Conservation (phyloP, 2,113 vertebrate genomes). For the Thunnus maccoyii region DNA sequence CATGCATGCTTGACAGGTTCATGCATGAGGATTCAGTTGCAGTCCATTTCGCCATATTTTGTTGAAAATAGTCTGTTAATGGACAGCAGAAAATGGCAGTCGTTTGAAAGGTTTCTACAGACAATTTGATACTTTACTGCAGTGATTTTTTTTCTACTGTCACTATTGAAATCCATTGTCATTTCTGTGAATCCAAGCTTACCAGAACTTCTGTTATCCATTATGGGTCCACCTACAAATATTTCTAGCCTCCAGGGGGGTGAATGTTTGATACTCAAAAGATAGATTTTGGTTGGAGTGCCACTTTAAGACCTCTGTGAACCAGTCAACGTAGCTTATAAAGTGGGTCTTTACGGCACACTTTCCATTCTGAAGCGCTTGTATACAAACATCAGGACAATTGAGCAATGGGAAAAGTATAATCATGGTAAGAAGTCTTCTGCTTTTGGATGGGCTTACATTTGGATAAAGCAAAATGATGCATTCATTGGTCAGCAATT, state of each 20-base stretch:
- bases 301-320: slow-evolving; percentile 16
- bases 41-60: too few relatives aligned
- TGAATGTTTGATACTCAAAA: slow-evolving; percentile 1
- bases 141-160: not conserved
- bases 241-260: not conserved
- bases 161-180: not conserved
- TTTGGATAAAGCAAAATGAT: slow-evolving; percentile 60
- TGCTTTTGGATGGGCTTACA: not conserved
- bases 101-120: not conserved
- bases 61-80: too few relatives aligned
- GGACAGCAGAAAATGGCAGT: too few relatives aligned
- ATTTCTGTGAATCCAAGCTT: not conserved
- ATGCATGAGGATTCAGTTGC: not conserved
- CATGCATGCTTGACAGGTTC: not conserved
- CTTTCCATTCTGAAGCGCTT: not conserved
- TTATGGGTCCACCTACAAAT: not conserved
- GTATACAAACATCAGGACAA: slow-evolving; percentile 13
- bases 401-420: slow-evolving; percentile 13
- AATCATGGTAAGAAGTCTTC: slow-evolving; percentile 12
- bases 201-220: not conserved
- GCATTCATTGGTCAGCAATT: slow-evolving; percentile 62
- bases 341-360: slow-evolving; percentile 32
- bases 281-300: not conserved
- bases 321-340: slow-evolving; percentile 22
- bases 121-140: not conserved